Base-by-base conservation (phyloP, 2,113 vertebrate genomes). In the Rhinogobius similis region DNA sequence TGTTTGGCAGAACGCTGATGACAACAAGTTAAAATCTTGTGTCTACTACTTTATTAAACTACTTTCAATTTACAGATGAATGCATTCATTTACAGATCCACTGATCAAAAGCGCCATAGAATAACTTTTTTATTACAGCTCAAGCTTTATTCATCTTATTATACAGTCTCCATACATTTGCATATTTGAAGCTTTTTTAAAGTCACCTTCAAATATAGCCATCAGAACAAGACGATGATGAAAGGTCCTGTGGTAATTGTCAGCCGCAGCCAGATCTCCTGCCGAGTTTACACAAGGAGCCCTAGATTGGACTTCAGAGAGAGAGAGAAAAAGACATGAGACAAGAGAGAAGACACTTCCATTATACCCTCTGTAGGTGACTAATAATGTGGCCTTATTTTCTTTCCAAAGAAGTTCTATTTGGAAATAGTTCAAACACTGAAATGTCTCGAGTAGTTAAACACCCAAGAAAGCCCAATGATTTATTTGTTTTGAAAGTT, bases 171-270 rank as follows among this genome's bases (percentile, higher is more conserved):
- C 48, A 77, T 39, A 79, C 70, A 77, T 82, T 68, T 82, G 66
- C 75, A 80, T 77, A 69, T 63, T 67, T 67, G 13, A 14, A 62
- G 26, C 23, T 67, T 64, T 61, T 68, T 72, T 80, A 10, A 76
- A 78, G 70, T 78, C 75, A 84, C 58, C 79, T 78, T 83, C 70
- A 82, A 77, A 79, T 79, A 39, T 44, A 80, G 55, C 52, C 72
- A 74, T 84, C 55, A 44, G 53, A 68, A 52, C 61, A 78, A 27
- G 53, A 63, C 69, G 73, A 52, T 81, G 75, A 85, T 78, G 70
- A 79, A 72, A 78, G 70, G 36, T 26, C 78, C 76, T 73, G 68
- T 36, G 29, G 63, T 71, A 66, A 46, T 55, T 61, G 82, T 82
- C 76, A 69, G 67, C 64, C 38, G 46, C 41, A 82, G 68, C 62